Evolutionary conservation across 2,797 vertebrate genomes (phyloP).

Genomic region (Sebastes aleutianus): DNA sequence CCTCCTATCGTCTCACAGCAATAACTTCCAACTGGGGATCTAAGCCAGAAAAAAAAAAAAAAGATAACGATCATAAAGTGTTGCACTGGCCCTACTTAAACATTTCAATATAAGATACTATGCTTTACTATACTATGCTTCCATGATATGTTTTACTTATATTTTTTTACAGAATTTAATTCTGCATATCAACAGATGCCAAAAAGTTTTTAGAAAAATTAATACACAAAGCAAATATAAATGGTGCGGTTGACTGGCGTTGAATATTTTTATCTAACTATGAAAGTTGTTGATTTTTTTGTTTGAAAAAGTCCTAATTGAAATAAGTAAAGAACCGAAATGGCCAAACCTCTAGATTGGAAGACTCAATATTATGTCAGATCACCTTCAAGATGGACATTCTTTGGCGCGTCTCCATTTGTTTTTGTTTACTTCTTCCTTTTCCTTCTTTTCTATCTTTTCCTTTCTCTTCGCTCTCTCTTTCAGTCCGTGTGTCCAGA

Average conservation of each 20-base stretch:
- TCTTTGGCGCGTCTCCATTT: constrained; percentile 47
- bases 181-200: background rate
- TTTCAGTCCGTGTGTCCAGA: constrained; percentile 81
- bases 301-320: background rate
- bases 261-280: background rate
- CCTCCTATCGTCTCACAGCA: background rate
- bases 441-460: constrained; percentile 14
- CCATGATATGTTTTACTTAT: background rate
- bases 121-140: background rate
- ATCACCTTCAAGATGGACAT: constrained; percentile 59
- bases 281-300: background rate
- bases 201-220: background rate
- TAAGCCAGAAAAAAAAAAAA: background rate
- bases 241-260: background rate
- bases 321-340: background rate
- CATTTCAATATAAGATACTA: background rate
- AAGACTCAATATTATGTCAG: background rate
- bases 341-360: background rate
- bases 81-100: background rate
- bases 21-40: background rate
- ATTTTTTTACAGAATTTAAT: background rate
- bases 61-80: no score
- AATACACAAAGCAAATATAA: background rate
- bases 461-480: constrained; percentile 46
- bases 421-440: constrained; percentile 12